phyloP scores from a whole-genome alignment of 2,888 invertebrate genomes.

The Thecocarcelia acutangulata region DNA sequence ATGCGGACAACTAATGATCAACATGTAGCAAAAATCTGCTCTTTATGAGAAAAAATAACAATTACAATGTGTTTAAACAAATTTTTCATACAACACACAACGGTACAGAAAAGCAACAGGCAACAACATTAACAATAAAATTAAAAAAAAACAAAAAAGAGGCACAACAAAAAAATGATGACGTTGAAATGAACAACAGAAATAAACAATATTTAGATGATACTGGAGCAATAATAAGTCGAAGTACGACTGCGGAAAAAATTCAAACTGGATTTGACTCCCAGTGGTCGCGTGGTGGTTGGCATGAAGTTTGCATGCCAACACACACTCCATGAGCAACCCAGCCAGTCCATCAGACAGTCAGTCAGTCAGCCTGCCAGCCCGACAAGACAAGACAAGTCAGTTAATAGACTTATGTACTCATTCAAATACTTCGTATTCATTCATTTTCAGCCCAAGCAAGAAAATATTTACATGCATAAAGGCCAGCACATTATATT shows the following conservation, averaged over 20 bases:
- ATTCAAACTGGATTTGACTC: constrained; percentile 72
- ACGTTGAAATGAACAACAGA: constrained; percentile 38
- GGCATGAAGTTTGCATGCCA: constrained; percentile 63
- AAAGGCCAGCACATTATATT: constrained; percentile 33
- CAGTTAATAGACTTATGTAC: constrained; percentile 27
- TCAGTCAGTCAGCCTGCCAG: too few species aligned
- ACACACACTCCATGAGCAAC: constrained; percentile 53
- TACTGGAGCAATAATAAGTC: constrained; percentile 49
- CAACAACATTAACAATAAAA: constrained; percentile 20
- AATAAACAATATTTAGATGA: constrained; percentile 59
- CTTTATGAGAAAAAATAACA: constrained; percentile 61
- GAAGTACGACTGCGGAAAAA: constrained; percentile 29
- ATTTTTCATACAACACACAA: constrained; percentile 60
- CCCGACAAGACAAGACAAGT: too few species aligned
- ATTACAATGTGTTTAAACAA: constrained; percentile 69
- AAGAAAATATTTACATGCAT: constrained; percentile 37
- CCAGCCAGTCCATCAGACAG: constrained; percentile 38
- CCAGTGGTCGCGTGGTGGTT: constrained; percentile 72
- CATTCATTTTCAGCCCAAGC: constrained; percentile 39
- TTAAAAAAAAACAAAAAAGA: background rate
- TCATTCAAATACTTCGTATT: constrained; percentile 10
- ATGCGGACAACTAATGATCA: constrained; percentile 38
- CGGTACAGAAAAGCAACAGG: constrained; percentile 35
- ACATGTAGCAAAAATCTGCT: constrained; percentile 26
- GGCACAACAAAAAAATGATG: background rate